Evolutionary conservation across 2,888 invertebrate genomes (phyloP), one percentile per base, ranked within the genome.

Genomic region (Xanthorhoe designata): DNA sequence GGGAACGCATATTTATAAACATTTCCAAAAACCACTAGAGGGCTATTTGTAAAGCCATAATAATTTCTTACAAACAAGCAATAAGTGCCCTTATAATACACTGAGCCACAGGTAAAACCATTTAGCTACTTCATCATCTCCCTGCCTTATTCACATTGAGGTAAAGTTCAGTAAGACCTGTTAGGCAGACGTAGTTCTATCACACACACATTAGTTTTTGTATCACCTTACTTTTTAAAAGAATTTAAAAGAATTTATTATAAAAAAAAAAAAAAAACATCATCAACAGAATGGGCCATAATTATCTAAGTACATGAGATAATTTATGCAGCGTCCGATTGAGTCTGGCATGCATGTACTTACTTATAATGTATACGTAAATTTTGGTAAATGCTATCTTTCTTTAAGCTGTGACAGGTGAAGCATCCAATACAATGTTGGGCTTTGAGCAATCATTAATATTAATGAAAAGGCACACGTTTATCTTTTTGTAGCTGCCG

Each of bases 401-500:
- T 0, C 0, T 13, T 3, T 38, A 9, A 35, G 55, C 55, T 64
- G 8, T 56, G 56, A 57, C 49, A 67, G 65, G 65, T 66, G 49
- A 62, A 64, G 63, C 17, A 61, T 66, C 61, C 58, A 57, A 66
- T 66, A 62, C 66, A 66, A 64, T 55, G 62, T 18, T 50, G 54
- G 55, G 59, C 57, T 71, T 67, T 56, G 61, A 64, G 63, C 59
- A 9, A 38, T 51, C 70, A 70, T 72, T 67, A 72, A 70, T 70
- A 72, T 70, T 70, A 67, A 72, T 70, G 72, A 63, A 61, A 67
- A 58, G 60, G 54, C 66, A 61, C 45, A 55, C 62, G 66, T 62
- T 64, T 72, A 72, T 70, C 66, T 70, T 63, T 67, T 66, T 59
- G 58, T 17, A 45, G 32, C 47, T 62, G 47, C 47, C 49, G 60